A percentile compares a stretch with the other conserved stretches of the same genome.
Conservation (phyloP, 2,888 invertebrate genomes). For the Branchipolynoe longqiensis region DNA sequence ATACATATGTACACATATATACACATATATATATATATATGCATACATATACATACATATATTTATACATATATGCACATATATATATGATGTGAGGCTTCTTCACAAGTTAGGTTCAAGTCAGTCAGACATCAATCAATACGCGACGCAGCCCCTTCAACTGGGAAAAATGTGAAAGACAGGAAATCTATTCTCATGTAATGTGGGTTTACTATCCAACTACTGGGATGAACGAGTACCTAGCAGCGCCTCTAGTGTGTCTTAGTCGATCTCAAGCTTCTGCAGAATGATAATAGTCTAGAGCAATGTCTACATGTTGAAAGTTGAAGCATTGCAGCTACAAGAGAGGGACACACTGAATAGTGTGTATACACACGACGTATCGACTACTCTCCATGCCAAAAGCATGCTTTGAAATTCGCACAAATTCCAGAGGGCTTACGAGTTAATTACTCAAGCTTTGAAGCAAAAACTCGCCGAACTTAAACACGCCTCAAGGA, state of each 20-base stretch:
- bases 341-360: slow-evolving; percentile 2
- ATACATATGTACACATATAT: no score
- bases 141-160: background rate
- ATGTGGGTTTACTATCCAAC: slow-evolving; percentile 21
- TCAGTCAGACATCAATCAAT: background rate
- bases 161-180: slow-evolving; percentile 6
- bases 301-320: slow-evolving; percentile 2
- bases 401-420: slow-evolving; percentile 3
- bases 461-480: no score
- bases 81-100: no score
- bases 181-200: background rate
- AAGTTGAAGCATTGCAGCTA: slow-evolving; percentile 34
- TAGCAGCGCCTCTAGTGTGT: slow-evolving; percentile 23
- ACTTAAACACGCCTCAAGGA: no score
- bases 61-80: no score
- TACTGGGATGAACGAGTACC: background rate
- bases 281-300: background rate
- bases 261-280: no score
- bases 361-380: no score
- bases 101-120: background rate
- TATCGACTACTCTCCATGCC: slow-evolving; percentile 21
- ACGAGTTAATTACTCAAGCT: no score
- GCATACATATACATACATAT: no score
- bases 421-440: no score
- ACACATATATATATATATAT: no score